These are phyloP conservation scores for Actenoides hombroni DNA, from an alignment of 2,113 vertebrate genomes.

Conservation along the genomic window DNA sequence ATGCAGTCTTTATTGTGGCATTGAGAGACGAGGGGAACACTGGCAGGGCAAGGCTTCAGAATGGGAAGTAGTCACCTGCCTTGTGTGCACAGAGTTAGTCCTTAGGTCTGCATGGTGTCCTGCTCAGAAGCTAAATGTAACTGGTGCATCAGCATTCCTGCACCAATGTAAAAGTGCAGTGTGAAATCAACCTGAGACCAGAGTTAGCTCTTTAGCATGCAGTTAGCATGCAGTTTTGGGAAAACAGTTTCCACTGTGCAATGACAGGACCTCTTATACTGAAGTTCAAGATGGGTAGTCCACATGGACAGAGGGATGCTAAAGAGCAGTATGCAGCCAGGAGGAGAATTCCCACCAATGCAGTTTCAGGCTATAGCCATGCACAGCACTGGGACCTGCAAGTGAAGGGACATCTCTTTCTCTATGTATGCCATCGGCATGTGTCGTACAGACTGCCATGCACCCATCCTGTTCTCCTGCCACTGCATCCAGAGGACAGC, in stretches of 20 bases:
- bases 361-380: not conserved
- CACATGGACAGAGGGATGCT: not conserved
- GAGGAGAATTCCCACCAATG: not conserved
- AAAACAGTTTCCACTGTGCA: not conserved
- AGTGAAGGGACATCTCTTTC: not conserved
- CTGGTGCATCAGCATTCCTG: not conserved
- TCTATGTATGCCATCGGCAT: fast-evolving
- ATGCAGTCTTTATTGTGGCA: not conserved
- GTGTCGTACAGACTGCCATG: not conserved
- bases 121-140: not conserved
- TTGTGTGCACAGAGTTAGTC: not conserved
- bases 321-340: not conserved
- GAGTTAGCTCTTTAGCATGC: not conserved
- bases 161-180: not conserved
- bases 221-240: not conserved
- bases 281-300: not conserved
- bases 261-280: not conserved
- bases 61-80: not conserved
- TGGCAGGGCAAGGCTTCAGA: not conserved
- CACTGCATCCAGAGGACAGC: not conserved
- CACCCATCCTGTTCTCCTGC: not conserved
- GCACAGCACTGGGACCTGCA: not conserved
- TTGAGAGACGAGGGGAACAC: not conserved
- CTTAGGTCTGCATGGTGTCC: not conserved
- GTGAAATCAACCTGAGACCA: not conserved